These are phyloP conservation scores for Hafferia zeledoni DNA, from an alignment of 2,797 vertebrate genomes.

Conservation along the genomic window DNA sequence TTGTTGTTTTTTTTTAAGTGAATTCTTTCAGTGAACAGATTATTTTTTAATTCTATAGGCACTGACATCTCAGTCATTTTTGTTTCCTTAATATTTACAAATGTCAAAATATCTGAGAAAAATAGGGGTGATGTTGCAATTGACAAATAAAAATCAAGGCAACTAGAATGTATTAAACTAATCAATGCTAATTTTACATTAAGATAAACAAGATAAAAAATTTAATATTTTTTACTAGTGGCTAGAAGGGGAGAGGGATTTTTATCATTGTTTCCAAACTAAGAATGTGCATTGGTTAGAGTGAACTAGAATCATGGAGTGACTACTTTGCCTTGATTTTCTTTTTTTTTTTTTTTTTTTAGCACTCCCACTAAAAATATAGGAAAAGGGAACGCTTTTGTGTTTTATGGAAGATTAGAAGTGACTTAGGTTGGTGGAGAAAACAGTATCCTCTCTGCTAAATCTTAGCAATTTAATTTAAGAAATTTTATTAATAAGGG, in stretches of 20 bases:
- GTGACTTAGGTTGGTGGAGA: background rate
- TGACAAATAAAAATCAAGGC: background rate
- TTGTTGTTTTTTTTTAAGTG: background rate
- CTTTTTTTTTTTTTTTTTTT: background rate
- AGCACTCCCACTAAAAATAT: background rate
- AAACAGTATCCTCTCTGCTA: background rate
- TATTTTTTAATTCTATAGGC: background rate
- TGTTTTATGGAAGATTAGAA: background rate
- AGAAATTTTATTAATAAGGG: background rate
- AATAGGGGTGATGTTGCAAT: background rate
- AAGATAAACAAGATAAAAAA: background rate
- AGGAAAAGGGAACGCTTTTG: accelerated
- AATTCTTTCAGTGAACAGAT: background rate
- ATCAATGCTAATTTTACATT: accelerated
- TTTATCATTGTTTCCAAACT: background rate
- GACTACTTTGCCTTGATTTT: background rate
- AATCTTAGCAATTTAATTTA: background rate
- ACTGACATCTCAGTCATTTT: background rate
- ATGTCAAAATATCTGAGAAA: background rate
- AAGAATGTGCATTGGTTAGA: background rate
- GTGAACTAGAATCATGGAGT: background rate
- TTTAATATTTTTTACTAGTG: background rate
- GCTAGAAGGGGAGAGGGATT: background rate
- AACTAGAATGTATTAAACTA: background rate
- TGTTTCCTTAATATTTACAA: background rate